These are phyloP conservation scores for Ctenodactylus gundi DNA, from an alignment of 2,113 vertebrate genomes.

Conservation along the genomic window DNA sequence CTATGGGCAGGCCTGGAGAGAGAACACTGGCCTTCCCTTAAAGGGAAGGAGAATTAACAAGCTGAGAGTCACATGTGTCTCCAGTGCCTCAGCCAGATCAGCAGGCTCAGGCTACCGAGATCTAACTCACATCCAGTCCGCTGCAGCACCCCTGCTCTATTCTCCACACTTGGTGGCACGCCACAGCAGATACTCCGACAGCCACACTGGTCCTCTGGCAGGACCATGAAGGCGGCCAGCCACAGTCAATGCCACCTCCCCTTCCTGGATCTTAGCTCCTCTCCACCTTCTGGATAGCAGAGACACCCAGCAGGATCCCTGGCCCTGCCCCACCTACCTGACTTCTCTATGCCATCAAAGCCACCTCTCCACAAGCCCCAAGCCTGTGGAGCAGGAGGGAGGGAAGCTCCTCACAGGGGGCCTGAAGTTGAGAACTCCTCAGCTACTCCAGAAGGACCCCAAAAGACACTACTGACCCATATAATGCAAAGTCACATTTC, in stretches of 20 bases:
- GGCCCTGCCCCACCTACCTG: too few relatives aligned
- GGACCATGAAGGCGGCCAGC: neutral
- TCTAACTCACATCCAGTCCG: neutral
- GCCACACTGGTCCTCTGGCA: neutral
- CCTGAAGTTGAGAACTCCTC: neutral
- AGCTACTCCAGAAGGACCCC: neutral
- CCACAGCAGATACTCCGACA: neutral
- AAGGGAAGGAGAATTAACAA: slow-evolving; percentile 39
- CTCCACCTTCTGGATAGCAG: neutral
- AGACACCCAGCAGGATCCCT: neutral
- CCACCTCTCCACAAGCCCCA: neutral
- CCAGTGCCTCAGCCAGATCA: neutral
- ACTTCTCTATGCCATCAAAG: neutral
- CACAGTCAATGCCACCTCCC: neutral
- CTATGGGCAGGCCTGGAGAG: neutral
- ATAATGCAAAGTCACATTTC: neutral
- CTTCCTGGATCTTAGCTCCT: neutral
- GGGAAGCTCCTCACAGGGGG: neutral
- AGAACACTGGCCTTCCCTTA: slow-evolving; percentile 40
- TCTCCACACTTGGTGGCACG: neutral
- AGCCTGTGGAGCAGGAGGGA: neutral
- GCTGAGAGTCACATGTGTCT: neutral
- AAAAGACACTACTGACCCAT: neutral
- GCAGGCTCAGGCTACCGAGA: neutral
- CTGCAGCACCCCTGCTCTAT: neutral